Conservation (phyloP, 2,888 invertebrate genomes). For the Lasioglossum vierecki region DNA sequence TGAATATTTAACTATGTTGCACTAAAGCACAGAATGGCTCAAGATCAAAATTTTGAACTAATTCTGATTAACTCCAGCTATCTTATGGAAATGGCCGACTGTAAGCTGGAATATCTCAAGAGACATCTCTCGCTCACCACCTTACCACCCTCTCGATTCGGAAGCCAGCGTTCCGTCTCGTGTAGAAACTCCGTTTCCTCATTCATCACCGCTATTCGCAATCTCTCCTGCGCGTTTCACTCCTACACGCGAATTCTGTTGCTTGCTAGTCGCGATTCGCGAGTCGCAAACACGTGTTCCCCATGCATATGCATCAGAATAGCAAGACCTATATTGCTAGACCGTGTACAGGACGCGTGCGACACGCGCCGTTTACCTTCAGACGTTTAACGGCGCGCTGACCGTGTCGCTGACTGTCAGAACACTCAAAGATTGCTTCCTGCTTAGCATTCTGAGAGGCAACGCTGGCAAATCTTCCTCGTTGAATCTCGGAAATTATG, state of each 20-base stretch:
- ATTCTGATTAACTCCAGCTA: neutral
- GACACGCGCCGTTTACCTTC: slow-evolving; percentile 9
- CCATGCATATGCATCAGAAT: slow-evolving; percentile 40
- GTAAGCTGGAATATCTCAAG: slow-evolving; percentile 10
- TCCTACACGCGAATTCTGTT: neutral
- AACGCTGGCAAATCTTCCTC: neutral
- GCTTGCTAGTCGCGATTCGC: neutral
- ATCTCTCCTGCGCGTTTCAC: neutral
- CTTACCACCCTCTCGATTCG: slow-evolving; percentile 14
- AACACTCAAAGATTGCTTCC: slow-evolving; percentile 2
- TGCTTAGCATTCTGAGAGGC: neutral
- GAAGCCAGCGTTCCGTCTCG: neutral
- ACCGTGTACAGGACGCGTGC: neutral
- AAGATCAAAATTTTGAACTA: neutral
- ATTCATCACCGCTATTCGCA: slow-evolving; percentile 54
- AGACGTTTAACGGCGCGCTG: slow-evolving; percentile 27
- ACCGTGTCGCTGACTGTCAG: neutral
- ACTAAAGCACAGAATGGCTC: neutral
- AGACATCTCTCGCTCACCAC: slow-evolving; percentile 14
- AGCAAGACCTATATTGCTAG: neutral
- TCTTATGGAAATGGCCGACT: neutral
- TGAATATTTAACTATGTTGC: too few species aligned
- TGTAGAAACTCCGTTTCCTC: slow-evolving; percentile 50
- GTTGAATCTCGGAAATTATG: neutral
- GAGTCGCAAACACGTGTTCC: slow-evolving; percentile 23